Conservation (phyloP, 2,797 vertebrate species). For the Steatocranus sp. region DNA sequence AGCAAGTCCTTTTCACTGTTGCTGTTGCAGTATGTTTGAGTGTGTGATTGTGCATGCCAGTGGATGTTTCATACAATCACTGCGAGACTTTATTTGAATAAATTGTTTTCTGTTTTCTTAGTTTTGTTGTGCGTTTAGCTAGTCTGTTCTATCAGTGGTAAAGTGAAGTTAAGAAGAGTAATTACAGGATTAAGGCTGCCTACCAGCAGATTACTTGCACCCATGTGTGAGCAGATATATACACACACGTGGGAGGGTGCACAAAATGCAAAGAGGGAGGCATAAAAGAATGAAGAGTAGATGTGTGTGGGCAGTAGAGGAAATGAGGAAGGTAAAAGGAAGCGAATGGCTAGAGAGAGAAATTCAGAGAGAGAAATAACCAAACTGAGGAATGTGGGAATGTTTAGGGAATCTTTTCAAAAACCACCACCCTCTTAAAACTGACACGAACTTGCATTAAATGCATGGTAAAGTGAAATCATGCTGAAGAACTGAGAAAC, state of each 20-base stretch:
- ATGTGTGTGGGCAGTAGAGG: slow-evolving; percentile 14
- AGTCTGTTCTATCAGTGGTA: slow-evolving; percentile 6
- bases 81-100: neutral
- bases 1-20: neutral
- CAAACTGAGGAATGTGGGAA: neutral
- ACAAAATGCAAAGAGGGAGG: slow-evolving; percentile 30
- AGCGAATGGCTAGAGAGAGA: neutral
- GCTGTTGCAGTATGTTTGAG: neutral
- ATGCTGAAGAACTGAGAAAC: neutral
- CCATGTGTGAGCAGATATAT: slow-evolving; percentile 23
- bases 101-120: neutral
- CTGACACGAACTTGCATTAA: neutral
- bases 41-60: neutral
- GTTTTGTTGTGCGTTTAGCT: neutral
- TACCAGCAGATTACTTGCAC: slow-evolving; percentile 34
- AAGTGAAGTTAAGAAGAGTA: slow-evolving; percentile 47
- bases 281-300: slow-evolving; percentile 30
- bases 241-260: slow-evolving; percentile 40
- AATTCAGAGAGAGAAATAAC: neutral
- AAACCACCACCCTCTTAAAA: neutral
- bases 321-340: slow-evolving; percentile 2
- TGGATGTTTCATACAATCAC: slow-evolving; percentile 40
- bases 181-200: slow-evolving; percentile 59
- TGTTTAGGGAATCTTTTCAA: neutral
- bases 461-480: neutral